phyloP scores from a whole-genome alignment of 2,888 invertebrate species.

The Dioctria rufipes region DNA sequence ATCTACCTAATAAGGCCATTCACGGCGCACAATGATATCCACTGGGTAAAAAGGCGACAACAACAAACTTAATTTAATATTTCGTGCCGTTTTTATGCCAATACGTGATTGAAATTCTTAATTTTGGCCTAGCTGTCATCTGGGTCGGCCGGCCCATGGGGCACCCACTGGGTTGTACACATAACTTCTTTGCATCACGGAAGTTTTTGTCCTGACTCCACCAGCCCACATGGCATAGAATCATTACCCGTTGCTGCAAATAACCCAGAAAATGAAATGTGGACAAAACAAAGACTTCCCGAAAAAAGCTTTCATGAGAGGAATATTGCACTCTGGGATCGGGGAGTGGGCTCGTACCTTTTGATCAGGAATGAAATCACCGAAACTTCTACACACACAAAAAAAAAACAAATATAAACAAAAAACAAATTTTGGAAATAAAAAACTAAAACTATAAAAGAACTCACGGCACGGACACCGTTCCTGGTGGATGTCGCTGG shows the following conservation, averaged over 20 bases:
- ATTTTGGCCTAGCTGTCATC: not conserved
- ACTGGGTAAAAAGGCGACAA: constrained; percentile 12
- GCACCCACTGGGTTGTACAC: not conserved
- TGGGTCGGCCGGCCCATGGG: not conserved
- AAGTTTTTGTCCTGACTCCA: constrained; percentile 51
- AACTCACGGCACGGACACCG: not conserved
- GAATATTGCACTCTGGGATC: not conserved
- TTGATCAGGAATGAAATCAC: constrained; percentile 4
- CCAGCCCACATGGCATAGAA: constrained; percentile 31
- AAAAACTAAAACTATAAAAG: not conserved
- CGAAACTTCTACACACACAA: not conserved
- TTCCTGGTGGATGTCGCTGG: not conserved
- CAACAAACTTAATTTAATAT: constrained; percentile 44
- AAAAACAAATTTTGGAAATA: not conserved
- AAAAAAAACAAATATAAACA: not conserved
- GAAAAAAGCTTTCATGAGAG: constrained; percentile 8
- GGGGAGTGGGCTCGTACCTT: not conserved
- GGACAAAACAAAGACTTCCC: constrained; percentile 3
- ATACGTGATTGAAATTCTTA: constrained; percentile 37
- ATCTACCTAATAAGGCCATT: constrained; percentile 22
- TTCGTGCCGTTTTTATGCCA: constrained; percentile 37
- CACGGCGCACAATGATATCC: not conserved
- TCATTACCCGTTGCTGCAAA: constrained; percentile 5
- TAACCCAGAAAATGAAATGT: constrained; percentile 25
- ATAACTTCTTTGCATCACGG: constrained; percentile 49